These are phyloP conservation scores for Lanius collurio DNA, from an alignment of 2,113 vertebrate genomes.

Conservation along the genomic window DNA sequence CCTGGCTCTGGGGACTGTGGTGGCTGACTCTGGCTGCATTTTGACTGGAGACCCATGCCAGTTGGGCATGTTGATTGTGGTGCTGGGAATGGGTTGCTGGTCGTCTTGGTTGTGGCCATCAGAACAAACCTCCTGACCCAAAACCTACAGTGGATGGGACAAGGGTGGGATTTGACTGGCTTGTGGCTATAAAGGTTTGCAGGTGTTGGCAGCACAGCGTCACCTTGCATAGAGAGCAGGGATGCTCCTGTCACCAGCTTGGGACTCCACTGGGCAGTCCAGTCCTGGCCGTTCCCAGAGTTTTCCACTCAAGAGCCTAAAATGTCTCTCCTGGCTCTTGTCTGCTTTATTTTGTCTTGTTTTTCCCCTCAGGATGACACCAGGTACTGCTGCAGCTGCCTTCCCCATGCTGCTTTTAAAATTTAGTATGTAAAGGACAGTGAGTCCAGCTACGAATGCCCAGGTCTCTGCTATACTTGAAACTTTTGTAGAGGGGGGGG, in stretches of 20 bases:
- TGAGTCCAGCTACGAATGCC: conserved; percentile 56
- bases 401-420: conserved; percentile 54
- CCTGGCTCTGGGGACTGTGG: not conserved
- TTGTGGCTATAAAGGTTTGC: not conserved
- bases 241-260: not conserved
- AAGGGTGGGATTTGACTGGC: not conserved
- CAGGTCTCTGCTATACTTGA: conserved; percentile 71
- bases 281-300: not conserved
- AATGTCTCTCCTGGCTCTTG: conserved; percentile 26
- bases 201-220: not conserved
- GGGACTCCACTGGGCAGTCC: not conserved
- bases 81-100: not conserved
- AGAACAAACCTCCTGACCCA: not conserved
- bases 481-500: conserved; percentile 16
- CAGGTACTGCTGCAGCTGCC: conserved; percentile 71
- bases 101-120: not conserved
- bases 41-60: not conserved
- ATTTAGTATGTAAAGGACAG: conserved; percentile 63
- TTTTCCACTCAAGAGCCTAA: not conserved
- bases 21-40: not conserved
- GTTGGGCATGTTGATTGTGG: rapidly evolving
- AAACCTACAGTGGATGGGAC: not conserved
- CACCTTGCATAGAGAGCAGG: not conserved
- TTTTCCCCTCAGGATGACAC: conserved; percentile 45
- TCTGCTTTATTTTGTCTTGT: conserved; percentile 67